Conservation (phyloP, 30 jellyfish, hydroid and myxozoan species). For the Morbakka virulenta region DNA sequence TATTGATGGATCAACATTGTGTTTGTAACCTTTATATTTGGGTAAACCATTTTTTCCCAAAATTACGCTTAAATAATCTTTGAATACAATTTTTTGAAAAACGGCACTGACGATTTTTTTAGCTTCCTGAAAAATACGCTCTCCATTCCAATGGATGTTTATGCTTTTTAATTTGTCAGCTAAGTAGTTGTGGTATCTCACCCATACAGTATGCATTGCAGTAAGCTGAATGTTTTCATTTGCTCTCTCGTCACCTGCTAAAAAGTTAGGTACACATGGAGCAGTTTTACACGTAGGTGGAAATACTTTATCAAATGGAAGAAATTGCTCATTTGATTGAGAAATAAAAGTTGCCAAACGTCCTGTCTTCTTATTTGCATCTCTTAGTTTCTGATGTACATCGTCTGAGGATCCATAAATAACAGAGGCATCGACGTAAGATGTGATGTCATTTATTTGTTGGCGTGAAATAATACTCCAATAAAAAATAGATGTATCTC, state of each 20-base stretch:
- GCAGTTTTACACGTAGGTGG: background rate
- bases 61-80: background rate
- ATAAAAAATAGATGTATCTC: background rate
- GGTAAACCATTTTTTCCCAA: no score
- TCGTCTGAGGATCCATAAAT: background rate
- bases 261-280: background rate
- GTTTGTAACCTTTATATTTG: background rate
- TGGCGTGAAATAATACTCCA: background rate
- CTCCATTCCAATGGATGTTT: slow-evolving; percentile 5
- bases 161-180: background rate
- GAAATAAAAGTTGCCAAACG: background rate
- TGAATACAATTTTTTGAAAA: background rate
- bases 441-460: background rate
- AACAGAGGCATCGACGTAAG: slow-evolving; percentile 1
- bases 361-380: background rate
- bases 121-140: background rate
- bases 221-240: slow-evolving; percentile 1
- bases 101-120: background rate
- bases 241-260: slow-evolving; percentile 1
- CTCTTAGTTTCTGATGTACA: background rate
- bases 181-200: background rate
- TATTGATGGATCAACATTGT: background rate
- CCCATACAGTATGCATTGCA: background rate
- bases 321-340: background rate
- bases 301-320: background rate